These are phyloP conservation scores for Tipula unca DNA, from an alignment of 2,888 invertebrate genomes.

Conservation along the genomic window DNA sequence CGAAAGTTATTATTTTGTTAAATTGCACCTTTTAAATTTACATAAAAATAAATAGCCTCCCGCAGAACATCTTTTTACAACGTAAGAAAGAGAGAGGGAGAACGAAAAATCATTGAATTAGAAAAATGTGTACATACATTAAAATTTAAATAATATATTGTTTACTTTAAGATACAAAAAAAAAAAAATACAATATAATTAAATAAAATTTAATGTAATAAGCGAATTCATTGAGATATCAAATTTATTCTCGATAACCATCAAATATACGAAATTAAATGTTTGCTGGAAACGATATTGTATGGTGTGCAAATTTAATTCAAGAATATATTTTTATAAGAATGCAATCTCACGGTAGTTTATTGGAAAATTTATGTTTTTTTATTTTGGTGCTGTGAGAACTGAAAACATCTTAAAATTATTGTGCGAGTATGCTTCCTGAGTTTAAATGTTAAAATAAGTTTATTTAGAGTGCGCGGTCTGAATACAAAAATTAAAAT, in stretches of 20 bases:
- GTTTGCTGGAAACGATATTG: background rate
- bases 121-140: background rate
- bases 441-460: no score
- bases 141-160: background rate
- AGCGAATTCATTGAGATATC: background rate
- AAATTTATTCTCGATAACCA: background rate
- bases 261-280: background rate
- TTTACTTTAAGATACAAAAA: background rate
- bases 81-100: background rate
- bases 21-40: constrained; percentile 4
- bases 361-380: background rate
- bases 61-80: background rate
- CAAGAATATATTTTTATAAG: background rate
- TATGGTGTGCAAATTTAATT: background rate
- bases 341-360: background rate
- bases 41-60: background rate
- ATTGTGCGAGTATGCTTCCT: no score
- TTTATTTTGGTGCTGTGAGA: background rate
- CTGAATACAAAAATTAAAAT: no score
- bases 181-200: background rate
- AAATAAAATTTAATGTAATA: background rate
- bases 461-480: no score
- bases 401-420: background rate
- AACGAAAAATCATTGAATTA: background rate
- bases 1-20: background rate